Evolutionary conservation across 2,113 vertebrate genomes (phyloP).

Genomic region (Equus quagga): DNA sequence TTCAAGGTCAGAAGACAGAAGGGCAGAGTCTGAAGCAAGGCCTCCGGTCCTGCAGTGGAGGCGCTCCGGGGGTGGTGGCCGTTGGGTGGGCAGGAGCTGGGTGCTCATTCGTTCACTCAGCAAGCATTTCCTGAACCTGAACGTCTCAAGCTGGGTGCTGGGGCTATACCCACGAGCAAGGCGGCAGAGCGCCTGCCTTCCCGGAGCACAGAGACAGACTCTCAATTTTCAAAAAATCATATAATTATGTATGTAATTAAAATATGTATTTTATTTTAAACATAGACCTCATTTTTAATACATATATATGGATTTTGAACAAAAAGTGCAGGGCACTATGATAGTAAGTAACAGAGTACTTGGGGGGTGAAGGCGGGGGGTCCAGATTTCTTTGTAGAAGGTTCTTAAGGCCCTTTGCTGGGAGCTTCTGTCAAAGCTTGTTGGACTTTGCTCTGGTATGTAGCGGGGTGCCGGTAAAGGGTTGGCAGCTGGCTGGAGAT

Average conservation of each 20-base stretch:
- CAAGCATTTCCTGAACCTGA: background rate
- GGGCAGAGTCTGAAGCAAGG: background rate
- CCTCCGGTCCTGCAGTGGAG: background rate
- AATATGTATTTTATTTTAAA: background rate
- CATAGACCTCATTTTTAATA: background rate
- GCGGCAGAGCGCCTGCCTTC: background rate
- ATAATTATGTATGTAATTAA: background rate
- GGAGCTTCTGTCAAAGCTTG: background rate
- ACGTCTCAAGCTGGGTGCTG: too few species aligned
- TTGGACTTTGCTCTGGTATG: background rate
- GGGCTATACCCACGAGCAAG: background rate
- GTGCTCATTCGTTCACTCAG: background rate
- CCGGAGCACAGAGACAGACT: background rate
- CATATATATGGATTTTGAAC: background rate
- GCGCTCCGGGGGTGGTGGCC: background rate
- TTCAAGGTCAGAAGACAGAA: background rate
- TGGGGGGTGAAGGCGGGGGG: too few species aligned
- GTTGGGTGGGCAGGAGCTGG: background rate
- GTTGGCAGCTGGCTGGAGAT: accelerated
- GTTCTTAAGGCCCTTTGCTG: background rate
- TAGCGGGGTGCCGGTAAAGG: background rate
- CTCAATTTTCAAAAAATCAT: background rate
- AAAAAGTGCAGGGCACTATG: background rate
- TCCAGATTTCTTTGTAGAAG: background rate
- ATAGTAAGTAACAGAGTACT: background rate